A percentile compares a stretch with the other conserved stretches of the same genome.
These are phyloP conservation scores for Notechis scutatus DNA, from an alignment of 2,113 vertebrate genomes.

Conservation along the genomic window DNA sequence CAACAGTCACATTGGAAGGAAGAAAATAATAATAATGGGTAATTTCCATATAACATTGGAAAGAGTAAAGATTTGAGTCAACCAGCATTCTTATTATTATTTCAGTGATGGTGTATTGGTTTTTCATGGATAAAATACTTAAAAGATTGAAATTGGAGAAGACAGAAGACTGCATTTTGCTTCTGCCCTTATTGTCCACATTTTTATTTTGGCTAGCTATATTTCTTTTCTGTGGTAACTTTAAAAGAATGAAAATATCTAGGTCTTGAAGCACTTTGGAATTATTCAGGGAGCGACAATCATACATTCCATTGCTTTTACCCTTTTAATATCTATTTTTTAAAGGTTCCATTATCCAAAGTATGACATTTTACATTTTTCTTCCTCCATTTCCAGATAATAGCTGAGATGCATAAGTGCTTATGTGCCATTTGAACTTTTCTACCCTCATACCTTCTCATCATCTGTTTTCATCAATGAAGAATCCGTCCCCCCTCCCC, in stretches of 20 bases:
- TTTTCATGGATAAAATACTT: slow-evolving; percentile 31
- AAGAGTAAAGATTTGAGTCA: slow-evolving; percentile 44
- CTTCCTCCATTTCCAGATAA: slow-evolving; percentile 57
- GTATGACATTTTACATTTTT: slow-evolving; percentile 58
- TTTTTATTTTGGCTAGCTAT: slow-evolving; percentile 53
- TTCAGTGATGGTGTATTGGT: slow-evolving; percentile 43
- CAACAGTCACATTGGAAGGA: slow-evolving; percentile 20
- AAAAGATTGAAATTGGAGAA: slow-evolving; percentile 57
- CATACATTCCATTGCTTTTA: slow-evolving; percentile 55
- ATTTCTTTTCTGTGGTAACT: slow-evolving; percentile 1
- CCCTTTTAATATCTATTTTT: background rate
- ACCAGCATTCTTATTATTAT: slow-evolving; percentile 43
- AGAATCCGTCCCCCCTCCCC: slow-evolving; percentile 43
- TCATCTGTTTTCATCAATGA: slow-evolving; percentile 64
- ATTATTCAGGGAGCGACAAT: slow-evolving; percentile 50
- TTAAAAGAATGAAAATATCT: slow-evolving; percentile 25
- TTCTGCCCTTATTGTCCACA: slow-evolving; percentile 50
- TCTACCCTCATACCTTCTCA: slow-evolving; percentile 61
- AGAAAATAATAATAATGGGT: slow-evolving; percentile 24
- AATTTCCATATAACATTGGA: slow-evolving; percentile 42
- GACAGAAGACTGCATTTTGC: slow-evolving; percentile 52
- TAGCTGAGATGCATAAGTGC: slow-evolving; percentile 51
- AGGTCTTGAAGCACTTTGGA: slow-evolving; percentile 51
- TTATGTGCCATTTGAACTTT: slow-evolving; percentile 51
- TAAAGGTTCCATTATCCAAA: slow-evolving; percentile 25